Percentiles rank a stretch among this genome's conserved stretches.
Conservation (phyloP, 2,888 invertebrate genomes). For the Andrena minutula region DNA sequence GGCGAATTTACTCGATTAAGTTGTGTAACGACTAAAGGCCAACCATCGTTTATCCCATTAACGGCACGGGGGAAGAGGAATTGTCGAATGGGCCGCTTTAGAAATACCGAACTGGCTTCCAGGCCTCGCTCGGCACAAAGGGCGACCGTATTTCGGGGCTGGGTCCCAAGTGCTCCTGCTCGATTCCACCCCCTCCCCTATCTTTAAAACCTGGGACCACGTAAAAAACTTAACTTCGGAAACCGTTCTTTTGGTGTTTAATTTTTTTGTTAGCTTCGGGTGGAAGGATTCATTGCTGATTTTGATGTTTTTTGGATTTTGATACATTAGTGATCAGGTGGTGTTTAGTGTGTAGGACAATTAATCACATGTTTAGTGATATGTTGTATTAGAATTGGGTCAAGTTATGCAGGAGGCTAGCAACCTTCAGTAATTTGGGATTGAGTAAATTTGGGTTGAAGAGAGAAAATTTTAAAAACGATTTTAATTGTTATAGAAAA, state of each 20-base stretch:
- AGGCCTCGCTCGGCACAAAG: constrained; percentile 72
- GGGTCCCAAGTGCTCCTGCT: constrained; percentile 62
- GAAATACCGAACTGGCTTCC: constrained; percentile 71
- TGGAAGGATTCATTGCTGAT: too few relatives aligned
- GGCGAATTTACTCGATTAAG: constrained; percentile 73
- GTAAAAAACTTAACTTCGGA: constrained; percentile 38
- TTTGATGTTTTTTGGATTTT: not conserved
- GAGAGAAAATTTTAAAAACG: too few relatives aligned
- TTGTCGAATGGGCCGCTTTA: constrained; percentile 68
- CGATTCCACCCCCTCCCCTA: constrained; percentile 41
- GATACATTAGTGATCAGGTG: too few relatives aligned
- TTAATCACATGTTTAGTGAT: too few relatives aligned
- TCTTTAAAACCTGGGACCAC: not conserved
- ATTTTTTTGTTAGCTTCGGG: not conserved
- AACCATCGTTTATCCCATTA: constrained; percentile 75
- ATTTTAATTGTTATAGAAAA: too few relatives aligned
- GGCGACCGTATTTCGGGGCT: constrained; percentile 67
- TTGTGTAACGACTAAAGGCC: constrained; percentile 77
- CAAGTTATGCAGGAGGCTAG: too few relatives aligned
- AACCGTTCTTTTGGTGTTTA: constrained; percentile 26
- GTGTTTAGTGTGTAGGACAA: too few relatives aligned
- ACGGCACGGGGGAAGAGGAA: constrained; percentile 58
- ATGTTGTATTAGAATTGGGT: too few relatives aligned
- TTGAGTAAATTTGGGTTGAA: too few relatives aligned
- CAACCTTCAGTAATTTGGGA: too few relatives aligned